phyloP scores from a whole-genome alignment of 2,113 vertebrate genomes.

The Carettochelys insculpta region DNA sequence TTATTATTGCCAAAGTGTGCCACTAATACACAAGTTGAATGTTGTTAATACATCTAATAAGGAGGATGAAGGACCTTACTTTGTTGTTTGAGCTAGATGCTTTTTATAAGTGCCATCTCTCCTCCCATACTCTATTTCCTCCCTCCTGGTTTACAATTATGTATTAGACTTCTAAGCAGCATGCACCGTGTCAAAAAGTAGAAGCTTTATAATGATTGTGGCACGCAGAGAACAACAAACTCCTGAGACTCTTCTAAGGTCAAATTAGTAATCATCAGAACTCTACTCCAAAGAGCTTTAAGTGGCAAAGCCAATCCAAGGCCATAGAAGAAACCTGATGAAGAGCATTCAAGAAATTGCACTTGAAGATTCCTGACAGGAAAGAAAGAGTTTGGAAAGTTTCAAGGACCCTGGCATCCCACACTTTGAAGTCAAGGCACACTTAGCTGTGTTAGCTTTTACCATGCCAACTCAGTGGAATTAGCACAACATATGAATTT shows the following conservation, averaged over 20 bases:
- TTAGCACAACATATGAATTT: conserved; percentile 37
- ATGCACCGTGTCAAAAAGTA: not conserved
- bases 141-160: not conserved
- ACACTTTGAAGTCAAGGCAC: conserved; percentile 3
- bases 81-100: not conserved
- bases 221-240: not conserved
- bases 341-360: not conserved
- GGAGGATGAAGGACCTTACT: not conserved
- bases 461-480: conserved; percentile 16
- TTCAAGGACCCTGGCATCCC: not conserved
- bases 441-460: not conserved
- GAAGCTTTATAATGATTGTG: not conserved
- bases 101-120: conserved; percentile 32
- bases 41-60: not conserved
- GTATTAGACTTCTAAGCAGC: conserved; percentile 13
- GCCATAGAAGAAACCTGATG: not conserved
- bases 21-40: not conserved
- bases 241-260: not conserved
- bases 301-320: not conserved
- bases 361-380: conserved; percentile 37
- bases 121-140: conserved; percentile 11
- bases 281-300: not conserved
- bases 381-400: conserved; percentile 37
- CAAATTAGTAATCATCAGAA: not conserved
- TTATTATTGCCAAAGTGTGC: not conserved